Evolutionary conservation across 1,140 invertebrate species (phyloP), one percentile per base, ranked within the genome.

Genomic region (Elymnias hypermnestra): DNA sequence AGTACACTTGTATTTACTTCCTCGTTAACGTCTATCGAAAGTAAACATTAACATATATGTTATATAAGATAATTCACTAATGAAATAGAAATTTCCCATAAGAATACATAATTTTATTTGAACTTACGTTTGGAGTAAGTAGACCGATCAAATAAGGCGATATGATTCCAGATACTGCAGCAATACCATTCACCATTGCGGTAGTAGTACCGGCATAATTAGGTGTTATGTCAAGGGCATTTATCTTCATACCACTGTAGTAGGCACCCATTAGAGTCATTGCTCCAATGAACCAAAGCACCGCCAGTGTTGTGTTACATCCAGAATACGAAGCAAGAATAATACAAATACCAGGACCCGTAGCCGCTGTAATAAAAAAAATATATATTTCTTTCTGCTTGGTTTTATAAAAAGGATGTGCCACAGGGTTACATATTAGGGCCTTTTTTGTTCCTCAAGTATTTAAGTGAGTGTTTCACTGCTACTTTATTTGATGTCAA

Each of bases 111-210:
- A 22, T 1, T 22, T 8, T 6, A 2, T 22, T 1, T 2, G 3
- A 12, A 87, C 87, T 89, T 76, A 92, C 91, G 63, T 93, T 86
- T 52, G 89, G 89, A 8, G 93, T 94, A 42, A 96, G 83, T 4
- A 91, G 86, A 18, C 94, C 94, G 26, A 94, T 92, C n/a, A 95
- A 72, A 70, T 91, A 91, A 0, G 95, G 95, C n/a, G 82, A 68
- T 31, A 95, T 76, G 37, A 96, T 94, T 6, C 93, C 94, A 31
- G 94, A 92, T 2, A 95, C 87, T 0, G 94, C 93, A 2, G 94
- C 94, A 43, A 94, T 91, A 0, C 93, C 94, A 72, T 96, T 96
- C 0, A 94, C 93, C 21, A 96, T 88, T 1, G 94, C 95, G 88
- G 95, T 95, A 12, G 95, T 77, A 1, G 92, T 92, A 31, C 94